Evolutionary conservation across 1,140 invertebrate genomes (phyloP), one percentile per base, ranked within the genome.

Genomic region (Teleopsis dalmanni): DNA sequence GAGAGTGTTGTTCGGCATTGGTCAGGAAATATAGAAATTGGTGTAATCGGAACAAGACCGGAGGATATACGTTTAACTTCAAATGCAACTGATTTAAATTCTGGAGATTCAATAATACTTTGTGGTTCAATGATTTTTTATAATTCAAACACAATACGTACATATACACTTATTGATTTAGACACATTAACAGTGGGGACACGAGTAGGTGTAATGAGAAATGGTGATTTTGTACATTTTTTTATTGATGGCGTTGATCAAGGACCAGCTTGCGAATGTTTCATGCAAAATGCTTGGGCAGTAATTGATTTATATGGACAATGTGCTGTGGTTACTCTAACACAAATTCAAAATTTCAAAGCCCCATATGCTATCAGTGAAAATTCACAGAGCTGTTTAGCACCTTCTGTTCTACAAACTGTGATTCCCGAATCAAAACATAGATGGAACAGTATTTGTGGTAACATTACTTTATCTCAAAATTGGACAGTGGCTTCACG

Each of bases 241-340:
- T 96, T 86, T 72, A 75, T 92, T 26, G 87, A 97, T 70, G 91
- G 91, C 1, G 81, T 91, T 57, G 90, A 95, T 66, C 88, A 92
- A 76, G 92, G 92, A 4, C 75, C 80, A 9, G 92, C 91, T 1
- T 94, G 89, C 65, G 80, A 81, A 19, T 85, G 87, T 53, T 78
- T 92, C 29, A 86, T 91, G 33, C 68, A 79, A 37, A 86, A 85
- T 69, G 81, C 95, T 45, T 95, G 89, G 74, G 91, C 90, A n/a
- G 91, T 96, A 1, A 85, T 97, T 27, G 92, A 96, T 75, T 76
- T 96, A 11, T 95, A 95, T 66, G 93, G 92, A 5, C 90, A 92
- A 65, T 96, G 92, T 72, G 88, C 89, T 18, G 88, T 95, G 78
- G 91, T 95, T 40, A 74, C 71, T 52, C 68, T 77, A 7, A 72